These are phyloP conservation scores for Aricia artaxerxes DNA, from an alignment of 2,888 invertebrate genomes.

Conservation along the genomic window DNA sequence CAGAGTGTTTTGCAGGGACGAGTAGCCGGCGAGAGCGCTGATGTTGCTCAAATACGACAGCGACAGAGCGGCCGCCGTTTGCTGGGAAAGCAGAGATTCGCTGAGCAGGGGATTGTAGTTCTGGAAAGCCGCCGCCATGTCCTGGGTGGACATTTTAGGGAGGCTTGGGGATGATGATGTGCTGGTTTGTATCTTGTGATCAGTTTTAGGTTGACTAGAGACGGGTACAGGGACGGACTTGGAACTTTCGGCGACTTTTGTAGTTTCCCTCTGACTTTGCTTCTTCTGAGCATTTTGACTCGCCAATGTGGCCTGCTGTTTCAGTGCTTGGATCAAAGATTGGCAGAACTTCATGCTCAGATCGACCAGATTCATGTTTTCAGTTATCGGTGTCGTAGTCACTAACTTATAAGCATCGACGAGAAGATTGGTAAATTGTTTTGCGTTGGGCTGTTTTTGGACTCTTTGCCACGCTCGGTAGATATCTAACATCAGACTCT, in stretches of 20 bases:
- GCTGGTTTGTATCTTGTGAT: slow-evolving; percentile 44
- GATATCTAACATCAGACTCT: slow-evolving; percentile 78
- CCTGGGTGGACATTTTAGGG: slow-evolving; percentile 64
- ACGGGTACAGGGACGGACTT: slow-evolving; percentile 45
- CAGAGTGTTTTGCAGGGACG: slow-evolving; percentile 57
- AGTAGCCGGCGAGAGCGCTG: slow-evolving; percentile 61
- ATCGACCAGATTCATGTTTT: slow-evolving; percentile 83
- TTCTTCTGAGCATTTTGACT: slow-evolving; percentile 65
- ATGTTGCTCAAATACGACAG: slow-evolving; percentile 64
- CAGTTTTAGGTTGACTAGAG: slow-evolving; percentile 48
- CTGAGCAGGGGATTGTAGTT: slow-evolving; percentile 66
- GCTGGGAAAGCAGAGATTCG: slow-evolving; percentile 62
- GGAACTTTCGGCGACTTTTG: slow-evolving; percentile 51
- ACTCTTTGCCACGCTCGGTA: slow-evolving; percentile 86
- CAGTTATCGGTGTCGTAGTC: slow-evolving; percentile 81
- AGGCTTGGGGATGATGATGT: slow-evolving; percentile 46
- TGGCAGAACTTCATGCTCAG: slow-evolving; percentile 86
- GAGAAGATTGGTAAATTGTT: slow-evolving; percentile 83
- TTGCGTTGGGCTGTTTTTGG: slow-evolving; percentile 81
- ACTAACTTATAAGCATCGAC: slow-evolving; percentile 86
- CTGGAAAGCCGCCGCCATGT: slow-evolving; percentile 66
- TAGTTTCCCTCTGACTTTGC: slow-evolving; percentile 44
- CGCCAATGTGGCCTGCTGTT: slow-evolving; percentile 73
- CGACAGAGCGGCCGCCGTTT: slow-evolving; percentile 65
- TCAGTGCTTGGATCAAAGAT: slow-evolving; percentile 80